Percentiles rank a stretch among this genome's conserved stretches.
Evolutionary conservation across 92 coral and sea anemone species (phyloP).

Genomic region (Palythoa grandiflora): DNA sequence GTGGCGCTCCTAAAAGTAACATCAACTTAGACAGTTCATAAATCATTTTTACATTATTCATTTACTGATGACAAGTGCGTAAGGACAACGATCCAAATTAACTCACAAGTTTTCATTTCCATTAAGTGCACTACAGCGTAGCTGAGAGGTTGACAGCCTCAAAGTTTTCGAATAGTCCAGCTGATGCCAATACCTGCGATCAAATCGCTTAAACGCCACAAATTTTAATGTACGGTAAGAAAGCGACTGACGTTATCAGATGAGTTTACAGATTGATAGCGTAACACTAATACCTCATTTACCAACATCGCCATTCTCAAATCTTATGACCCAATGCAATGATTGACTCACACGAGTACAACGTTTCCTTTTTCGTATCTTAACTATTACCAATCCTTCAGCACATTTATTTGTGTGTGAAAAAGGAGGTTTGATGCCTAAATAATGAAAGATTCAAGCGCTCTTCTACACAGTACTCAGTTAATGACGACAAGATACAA

Average conservation of each 20-base stretch:
- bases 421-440: too few species aligned
- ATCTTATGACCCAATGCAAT: not conserved
- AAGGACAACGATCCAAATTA: slow-evolving; percentile 3
- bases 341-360: too few species aligned
- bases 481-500: not conserved
- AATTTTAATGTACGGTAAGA: slow-evolving; percentile 5
- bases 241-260: not conserved
- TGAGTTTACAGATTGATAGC: too few species aligned
- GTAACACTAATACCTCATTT: too few species aligned
- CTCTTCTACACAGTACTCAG: not conserved
- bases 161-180: not conserved
- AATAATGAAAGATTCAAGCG: too few species aligned
- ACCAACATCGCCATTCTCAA: too few species aligned
- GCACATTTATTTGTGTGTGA: too few species aligned
- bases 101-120: not conserved
- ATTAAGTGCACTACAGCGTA: not conserved
- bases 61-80: slow-evolving; percentile 8
- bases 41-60: not conserved
- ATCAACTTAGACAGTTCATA: slow-evolving; percentile 17
- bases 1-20: slow-evolving; percentile 7
- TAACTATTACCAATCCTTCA: too few species aligned
- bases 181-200: not conserved
- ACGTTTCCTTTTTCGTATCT: too few species aligned
- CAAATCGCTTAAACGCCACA: not conserved
- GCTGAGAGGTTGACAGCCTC: not conserved